Base-by-base conservation (phyloP, 2,888 invertebrate genomes). In the Crossocerus cetratus region DNA sequence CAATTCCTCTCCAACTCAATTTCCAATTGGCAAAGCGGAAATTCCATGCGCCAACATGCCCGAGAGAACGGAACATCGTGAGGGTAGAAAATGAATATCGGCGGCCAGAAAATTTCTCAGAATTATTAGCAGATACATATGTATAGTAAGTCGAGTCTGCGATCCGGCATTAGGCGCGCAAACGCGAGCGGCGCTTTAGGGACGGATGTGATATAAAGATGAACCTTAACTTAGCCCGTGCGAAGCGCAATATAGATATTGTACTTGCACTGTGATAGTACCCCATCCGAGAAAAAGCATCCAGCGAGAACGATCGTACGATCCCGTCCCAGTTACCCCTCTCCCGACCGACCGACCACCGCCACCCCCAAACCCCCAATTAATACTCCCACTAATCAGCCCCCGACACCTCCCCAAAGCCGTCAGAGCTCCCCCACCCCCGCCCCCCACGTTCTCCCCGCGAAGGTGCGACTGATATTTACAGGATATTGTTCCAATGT, bases 401-500 rank as follows among this genome's bases (percentile, higher is more conserved):
- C 13, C 0, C 45, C 60, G 32, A 62, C n/a, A n/a, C 67, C 49
- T 65, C 66, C 43, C 11, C 13, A 45, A 63, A 3, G n/a, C 45
- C 45, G 3, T 3, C 45, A 3, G 13, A 43, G 13, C 13, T 43
- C 45, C 32, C 2, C 16, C 16, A 1, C 2, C 49, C 49, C 49
- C 16, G 3, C 32, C 11, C 43, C 65, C 74, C 65, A 63, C 64
- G 76, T n/a, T n/a, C 65, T 75, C 69, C 76, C 56, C 65, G 58
- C 45, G 56, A 65, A 67, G 69, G 69, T 77, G 84, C 85, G 87
- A 89, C 89, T 90, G 90, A 89, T 90, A 90, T 90, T 90, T 90
- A 87, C 86, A 89, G 89, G 88, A 89, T 90, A 90, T 89, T 90
- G 90, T 89, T 88, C 88, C 88, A 86, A 32, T 84, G 86, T 87